Evolutionary conservation across 1,140 invertebrate genomes (phyloP).

Genomic region (Drosophila kanapiae): DNA sequence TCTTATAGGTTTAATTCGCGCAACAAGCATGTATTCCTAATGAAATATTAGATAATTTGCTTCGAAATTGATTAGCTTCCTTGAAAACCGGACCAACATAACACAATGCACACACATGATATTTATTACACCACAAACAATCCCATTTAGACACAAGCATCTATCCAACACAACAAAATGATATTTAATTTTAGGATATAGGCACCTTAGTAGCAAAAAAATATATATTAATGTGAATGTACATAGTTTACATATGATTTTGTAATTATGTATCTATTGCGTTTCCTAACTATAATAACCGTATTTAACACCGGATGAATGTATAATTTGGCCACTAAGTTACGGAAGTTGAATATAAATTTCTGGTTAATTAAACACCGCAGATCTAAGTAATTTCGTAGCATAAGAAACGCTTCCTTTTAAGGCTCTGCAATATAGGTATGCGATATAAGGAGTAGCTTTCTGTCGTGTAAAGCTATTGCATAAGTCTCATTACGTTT

Average conservation of each 20-base stretch:
- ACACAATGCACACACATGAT: slow-evolving; percentile 61
- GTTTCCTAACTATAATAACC: slow-evolving; percentile 59
- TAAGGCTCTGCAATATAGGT: slow-evolving; percentile 35
- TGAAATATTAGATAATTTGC: background rate
- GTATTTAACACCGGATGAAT: slow-evolving; percentile 58
- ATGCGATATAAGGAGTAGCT: slow-evolving; percentile 29
- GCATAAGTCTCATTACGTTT: slow-evolving; percentile 74
- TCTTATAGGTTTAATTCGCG: background rate
- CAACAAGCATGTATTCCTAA: background rate
- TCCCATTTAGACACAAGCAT: slow-evolving; percentile 64
- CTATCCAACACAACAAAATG: slow-evolving; percentile 29
- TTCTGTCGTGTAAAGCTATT: slow-evolving; percentile 41
- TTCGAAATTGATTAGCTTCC: background rate
- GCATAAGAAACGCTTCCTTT: slow-evolving; percentile 38
- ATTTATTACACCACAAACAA: slow-evolving; percentile 70
- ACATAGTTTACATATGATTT: slow-evolving; percentile 79
- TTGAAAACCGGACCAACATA: slow-evolving; percentile 46
- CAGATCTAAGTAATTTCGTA: slow-evolving; percentile 16
- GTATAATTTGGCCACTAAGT: slow-evolving; percentile 60
- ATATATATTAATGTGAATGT: slow-evolving; percentile 48
- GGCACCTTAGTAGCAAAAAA: slow-evolving; percentile 25
- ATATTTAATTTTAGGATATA: slow-evolving; percentile 52
- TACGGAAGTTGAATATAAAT: slow-evolving; percentile 20
- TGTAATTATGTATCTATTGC: slow-evolving; percentile 77
- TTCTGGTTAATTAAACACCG: slow-evolving; percentile 37